These are phyloP conservation scores for Mus minutoides DNA, from an alignment of 2,797 vertebrate species.

Conservation along the genomic window DNA sequence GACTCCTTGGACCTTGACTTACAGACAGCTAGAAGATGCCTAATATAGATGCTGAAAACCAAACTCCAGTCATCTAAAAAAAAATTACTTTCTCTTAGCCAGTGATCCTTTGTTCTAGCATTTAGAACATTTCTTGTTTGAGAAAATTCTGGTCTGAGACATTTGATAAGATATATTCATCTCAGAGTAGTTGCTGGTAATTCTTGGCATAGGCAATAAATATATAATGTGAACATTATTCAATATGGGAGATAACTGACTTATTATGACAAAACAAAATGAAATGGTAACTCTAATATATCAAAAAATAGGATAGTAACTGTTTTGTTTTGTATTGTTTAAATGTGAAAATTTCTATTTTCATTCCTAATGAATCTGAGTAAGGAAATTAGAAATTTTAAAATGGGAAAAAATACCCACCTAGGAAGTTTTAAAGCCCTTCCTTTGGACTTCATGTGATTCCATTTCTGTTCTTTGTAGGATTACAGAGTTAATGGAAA, in stretches of 20 bases:
- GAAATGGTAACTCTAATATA: not conserved
- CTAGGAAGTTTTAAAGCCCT: constrained; percentile 36
- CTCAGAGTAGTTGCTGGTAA: not conserved
- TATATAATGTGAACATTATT: not conserved
- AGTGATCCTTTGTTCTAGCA: not conserved
- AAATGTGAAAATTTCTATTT: not conserved
- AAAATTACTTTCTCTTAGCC: not conserved
- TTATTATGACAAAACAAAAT: constrained; percentile 3
- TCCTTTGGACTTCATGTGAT: constrained; percentile 24
- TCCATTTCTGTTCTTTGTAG: constrained; percentile 68
- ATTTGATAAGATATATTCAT: not conserved
- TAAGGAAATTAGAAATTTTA: not conserved
- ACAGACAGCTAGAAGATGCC: not conserved
- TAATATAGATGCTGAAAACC: not conserved
- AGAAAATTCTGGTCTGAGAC: not conserved
- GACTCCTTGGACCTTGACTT: not conserved
- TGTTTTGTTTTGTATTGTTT: not conserved
- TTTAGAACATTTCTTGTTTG: constrained; percentile 1
- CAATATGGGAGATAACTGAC: not conserved
- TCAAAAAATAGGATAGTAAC: not conserved
- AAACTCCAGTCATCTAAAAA: not conserved
- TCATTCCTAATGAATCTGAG: not conserved
- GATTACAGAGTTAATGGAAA: constrained; percentile 73
- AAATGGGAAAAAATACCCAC: not conserved
- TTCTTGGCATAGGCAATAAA: not conserved